Conservation (phyloP, 2,113 vertebrate species). For the Ceyx melanurus region DNA sequence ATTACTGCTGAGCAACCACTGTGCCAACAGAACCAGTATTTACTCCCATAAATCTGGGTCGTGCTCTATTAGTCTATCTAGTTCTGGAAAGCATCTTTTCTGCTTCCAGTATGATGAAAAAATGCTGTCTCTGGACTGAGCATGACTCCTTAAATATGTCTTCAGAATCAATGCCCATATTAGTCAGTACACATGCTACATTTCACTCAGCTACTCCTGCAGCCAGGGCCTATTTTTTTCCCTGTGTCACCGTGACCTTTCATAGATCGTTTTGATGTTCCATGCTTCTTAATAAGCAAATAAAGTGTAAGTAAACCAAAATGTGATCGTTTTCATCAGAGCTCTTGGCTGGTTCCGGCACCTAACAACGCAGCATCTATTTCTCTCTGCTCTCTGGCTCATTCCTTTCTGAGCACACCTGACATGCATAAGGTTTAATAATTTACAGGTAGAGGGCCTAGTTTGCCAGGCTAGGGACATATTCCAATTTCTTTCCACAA, state of each 20-base stretch:
- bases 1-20: background rate
- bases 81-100: background rate
- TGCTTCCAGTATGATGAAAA: background rate
- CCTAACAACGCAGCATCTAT: background rate
- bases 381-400: background rate
- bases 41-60: background rate
- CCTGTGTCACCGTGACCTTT: background rate
- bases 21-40: background rate
- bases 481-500: slow-evolving; percentile 49
- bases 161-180: background rate
- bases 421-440: slow-evolving; percentile 48
- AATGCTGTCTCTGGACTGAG: background rate
- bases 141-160: background rate
- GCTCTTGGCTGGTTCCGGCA: background rate
- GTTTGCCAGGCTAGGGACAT: slow-evolving; percentile 33
- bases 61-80: background rate
- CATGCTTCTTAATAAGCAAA: background rate
- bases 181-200: background rate
- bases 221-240: background rate
- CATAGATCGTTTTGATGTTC: background rate
- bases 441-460: slow-evolving; percentile 30
- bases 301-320: background rate
- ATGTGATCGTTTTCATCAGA: background rate
- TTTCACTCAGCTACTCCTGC: background rate
- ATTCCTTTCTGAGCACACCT: slow-evolving; percentile 25